Base-by-base conservation (phyloP, 2,888 invertebrate species). In the Lottia gigantea region DNA sequence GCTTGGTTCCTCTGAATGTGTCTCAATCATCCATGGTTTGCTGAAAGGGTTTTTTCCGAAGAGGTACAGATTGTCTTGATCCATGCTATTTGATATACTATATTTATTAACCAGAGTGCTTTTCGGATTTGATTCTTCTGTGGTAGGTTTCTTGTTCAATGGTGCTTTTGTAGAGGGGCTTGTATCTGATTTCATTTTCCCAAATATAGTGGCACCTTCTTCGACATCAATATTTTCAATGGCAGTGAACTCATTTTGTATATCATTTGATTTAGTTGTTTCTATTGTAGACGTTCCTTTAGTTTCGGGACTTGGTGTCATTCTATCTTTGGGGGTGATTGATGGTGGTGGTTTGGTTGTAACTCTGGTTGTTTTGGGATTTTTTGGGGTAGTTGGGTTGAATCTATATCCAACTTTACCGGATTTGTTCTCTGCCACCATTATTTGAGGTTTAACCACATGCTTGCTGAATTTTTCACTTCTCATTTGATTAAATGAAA, bases 401-500 rank as follows among this genome's bases (percentile, higher is more conserved):
- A 23, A 19, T 55, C 19, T 55, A 23, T 55, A 19, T 55, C 4
- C 19, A 11, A 23, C 55, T 2, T 23, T 23, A 19, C 19, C 55
- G 55, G 23, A 23, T 55, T 11, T 55, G 11, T 55, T 23, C 7
- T 23, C 4, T 1, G 0, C 55, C 23, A 2, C 12, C 55, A 55
- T 55, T 14, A 6, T 11, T 40, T 11, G 2, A 40, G 40, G 7
- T 40, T 40, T 40, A 40, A 23, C 23, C 2, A 23, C 19, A 3
- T 55, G 19, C 15, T 55, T 55, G 19, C 55, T 55, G 23, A 55
- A 55, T 14, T 55, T 55, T 14, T 55, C 19, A 11, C 46, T 25
- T 46, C 67, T 64, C 64, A 68, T 64, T 55, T 71, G 31, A 46
- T 64, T 65, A 65, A 71, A 74, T 40, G 62, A 25, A 64, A 65